Conservation (phyloP, 23 tunicate genomes). For the Oikopleura vanhoeffeni region DNA sequence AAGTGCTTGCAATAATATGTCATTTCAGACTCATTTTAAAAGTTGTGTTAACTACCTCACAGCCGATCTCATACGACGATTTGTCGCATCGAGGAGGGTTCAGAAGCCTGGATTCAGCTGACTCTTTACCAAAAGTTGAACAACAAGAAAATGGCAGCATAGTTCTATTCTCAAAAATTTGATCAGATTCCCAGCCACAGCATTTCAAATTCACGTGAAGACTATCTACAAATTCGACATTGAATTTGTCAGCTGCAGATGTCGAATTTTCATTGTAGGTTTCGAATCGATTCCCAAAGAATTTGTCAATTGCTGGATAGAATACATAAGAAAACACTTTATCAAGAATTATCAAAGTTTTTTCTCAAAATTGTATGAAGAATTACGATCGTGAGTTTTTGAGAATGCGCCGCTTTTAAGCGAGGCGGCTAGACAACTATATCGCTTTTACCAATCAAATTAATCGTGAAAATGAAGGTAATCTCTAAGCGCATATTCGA, state of each 20-base stretch:
- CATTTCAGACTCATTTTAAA: too few species aligned
- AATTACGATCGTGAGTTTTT: too few species aligned
- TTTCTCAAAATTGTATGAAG: too few species aligned
- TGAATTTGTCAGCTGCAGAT: not conserved
- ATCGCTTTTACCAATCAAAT: too few species aligned
- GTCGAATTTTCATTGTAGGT: not conserved
- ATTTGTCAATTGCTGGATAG: not conserved
- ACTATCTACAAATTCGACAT: not conserved
- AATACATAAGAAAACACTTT: not conserved
- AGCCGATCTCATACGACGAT: not conserved
- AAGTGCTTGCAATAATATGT: too few species aligned
- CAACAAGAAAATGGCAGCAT: not conserved
- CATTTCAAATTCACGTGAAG: not conserved
- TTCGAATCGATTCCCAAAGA: not conserved
- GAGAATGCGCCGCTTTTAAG: too few species aligned
- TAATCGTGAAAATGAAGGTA: too few species aligned
- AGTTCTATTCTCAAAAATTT: not conserved
- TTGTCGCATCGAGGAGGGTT: not conserved
- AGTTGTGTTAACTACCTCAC: too few species aligned
- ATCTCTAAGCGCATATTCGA: too few species aligned
- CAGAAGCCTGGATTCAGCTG: not conserved
- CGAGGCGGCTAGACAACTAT: too few species aligned
- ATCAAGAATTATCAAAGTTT: too few species aligned
- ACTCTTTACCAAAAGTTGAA: not conserved
- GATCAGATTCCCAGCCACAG: not conserved